These are phyloP conservation scores for Emmelina monodactyla DNA, from an alignment of 2,888 invertebrate species.

Conservation along the genomic window DNA sequence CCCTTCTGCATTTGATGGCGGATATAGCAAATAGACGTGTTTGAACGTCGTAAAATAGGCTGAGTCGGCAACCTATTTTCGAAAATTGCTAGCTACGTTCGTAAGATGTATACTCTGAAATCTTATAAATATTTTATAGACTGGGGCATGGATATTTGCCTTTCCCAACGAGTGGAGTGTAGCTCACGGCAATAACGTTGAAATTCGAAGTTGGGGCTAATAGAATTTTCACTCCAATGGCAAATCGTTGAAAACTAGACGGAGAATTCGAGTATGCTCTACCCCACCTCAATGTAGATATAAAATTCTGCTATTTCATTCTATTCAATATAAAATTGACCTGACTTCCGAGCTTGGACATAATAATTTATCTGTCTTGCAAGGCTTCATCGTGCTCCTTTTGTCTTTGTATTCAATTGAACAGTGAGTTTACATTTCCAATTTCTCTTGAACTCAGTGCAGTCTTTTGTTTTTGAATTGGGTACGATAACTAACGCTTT, in stretches of 20 bases:
- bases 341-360: background rate
- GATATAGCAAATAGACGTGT: too few species aligned
- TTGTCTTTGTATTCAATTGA: too few species aligned
- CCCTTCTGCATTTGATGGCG: too few species aligned
- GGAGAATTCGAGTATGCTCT: background rate
- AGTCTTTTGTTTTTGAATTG: too few species aligned
- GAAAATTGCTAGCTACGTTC: constrained; percentile 28
- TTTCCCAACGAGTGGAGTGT: constrained; percentile 20
- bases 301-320: background rate
- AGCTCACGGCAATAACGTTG: constrained; percentile 27
- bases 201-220: constrained; percentile 29
- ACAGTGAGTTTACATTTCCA: too few species aligned
- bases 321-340: background rate
- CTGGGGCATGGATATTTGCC: constrained; percentile 34
- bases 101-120: constrained; percentile 32
- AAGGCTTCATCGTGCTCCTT: background rate
- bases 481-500: too few species aligned
- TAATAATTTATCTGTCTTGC: background rate
- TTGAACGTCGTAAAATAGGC: too few species aligned
- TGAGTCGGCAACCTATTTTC: constrained; percentile 19
- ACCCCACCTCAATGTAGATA: background rate
- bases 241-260: constrained; percentile 23
- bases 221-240: constrained; percentile 41
- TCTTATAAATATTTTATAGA: constrained; percentile 52
- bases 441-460: too few species aligned